Base-by-base conservation (phyloP, 2,797 vertebrate genomes). In the Gambelia wislizenii region DNA sequence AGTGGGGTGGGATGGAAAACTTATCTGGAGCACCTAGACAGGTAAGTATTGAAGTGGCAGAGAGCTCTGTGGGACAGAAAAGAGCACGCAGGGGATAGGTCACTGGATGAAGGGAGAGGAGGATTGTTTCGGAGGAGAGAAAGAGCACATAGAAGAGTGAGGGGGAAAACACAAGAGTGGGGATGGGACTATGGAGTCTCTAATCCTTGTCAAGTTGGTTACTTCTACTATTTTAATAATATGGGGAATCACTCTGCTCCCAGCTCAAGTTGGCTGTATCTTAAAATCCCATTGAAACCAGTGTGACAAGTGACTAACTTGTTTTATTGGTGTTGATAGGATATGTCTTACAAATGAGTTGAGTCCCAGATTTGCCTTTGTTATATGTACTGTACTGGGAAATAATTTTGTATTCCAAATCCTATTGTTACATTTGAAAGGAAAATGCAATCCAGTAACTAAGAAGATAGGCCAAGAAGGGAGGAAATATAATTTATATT, bases 401-500 rank as follows among this genome's bases (percentile, higher is more conserved):
- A 52, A 77, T 30, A 54, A 44, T 49, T 64, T 77, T 77, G 56
- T 64, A 64, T 86, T 78, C 13, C 27, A 49, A 86, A 52, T 44
- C 59, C 27, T 27, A 78, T n/a, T 27, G 44, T 59, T 56, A 42
- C n/a, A 44, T 67, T 67, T 67, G 59, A 64, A 86, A 7, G 44
- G 74, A 36, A 67, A 78, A 64, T 54, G 14, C 49, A 86, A 86
- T 67, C 44, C 22, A 52, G 85, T 67, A 86, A 78, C 33, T 86
- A 12, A 78, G 33, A 67, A 78, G 9, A 67, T 6, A 49, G 75
- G 10, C 18, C 39, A 76, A 64, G 75, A 44, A n/a, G 30, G 33
- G 36, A 64, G 33, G 74, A 67, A 56, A 78, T 52, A 52, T 78
- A 67, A 86, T 86, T 44, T 85, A 76, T 33, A 67, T 78, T 86